phyloP scores from a whole-genome alignment of 2,113 vertebrate genomes.

The Seriola aureovittata region DNA sequence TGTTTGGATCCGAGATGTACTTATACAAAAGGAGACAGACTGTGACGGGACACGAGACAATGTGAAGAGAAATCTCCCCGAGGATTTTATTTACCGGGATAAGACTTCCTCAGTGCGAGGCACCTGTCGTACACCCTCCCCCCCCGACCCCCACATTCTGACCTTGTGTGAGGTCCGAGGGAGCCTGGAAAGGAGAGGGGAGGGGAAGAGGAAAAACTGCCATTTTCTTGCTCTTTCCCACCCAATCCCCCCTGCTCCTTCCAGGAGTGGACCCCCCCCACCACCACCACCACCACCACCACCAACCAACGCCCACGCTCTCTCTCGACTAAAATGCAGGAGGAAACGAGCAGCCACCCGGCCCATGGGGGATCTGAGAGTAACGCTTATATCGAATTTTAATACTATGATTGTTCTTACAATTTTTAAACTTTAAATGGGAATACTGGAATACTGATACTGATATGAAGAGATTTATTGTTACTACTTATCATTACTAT shows the following conservation, averaged over 20 bases:
- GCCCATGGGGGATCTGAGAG: conserved; percentile 56
- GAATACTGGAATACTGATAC: conserved; percentile 78
- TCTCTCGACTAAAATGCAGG: conserved; percentile 60
- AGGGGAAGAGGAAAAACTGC: conserved; percentile 81
- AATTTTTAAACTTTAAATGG: conserved; percentile 86
- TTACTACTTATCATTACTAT: conserved; percentile 79
- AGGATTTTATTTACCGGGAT: conserved; percentile 61
- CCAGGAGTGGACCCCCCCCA: conserved; percentile 37
- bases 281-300: neutral
- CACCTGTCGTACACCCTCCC: conserved; percentile 47
- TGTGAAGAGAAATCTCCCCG: conserved; percentile 48
- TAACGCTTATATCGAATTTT: conserved; percentile 82
- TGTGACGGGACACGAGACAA: conserved; percentile 46
- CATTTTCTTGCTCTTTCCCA: conserved; percentile 79
- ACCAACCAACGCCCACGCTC: neutral
- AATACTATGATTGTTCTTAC: conserved; percentile 86
- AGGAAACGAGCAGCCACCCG: conserved; percentile 50
- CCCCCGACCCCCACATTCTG: neutral
- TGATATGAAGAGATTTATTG: conserved; percentile 82
- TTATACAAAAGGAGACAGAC: conserved; percentile 59
- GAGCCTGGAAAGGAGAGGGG: conserved; percentile 59
- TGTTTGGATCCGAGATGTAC: conserved; percentile 71
- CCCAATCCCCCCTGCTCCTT: conserved; percentile 70
- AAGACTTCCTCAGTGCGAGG: conserved; percentile 64
- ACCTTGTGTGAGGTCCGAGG: conserved; percentile 50